Percentiles rank a stretch among this genome's conserved stretches.
Conservation (phyloP, 2,888 invertebrate species). For the Apodemia hepburni region DNA sequence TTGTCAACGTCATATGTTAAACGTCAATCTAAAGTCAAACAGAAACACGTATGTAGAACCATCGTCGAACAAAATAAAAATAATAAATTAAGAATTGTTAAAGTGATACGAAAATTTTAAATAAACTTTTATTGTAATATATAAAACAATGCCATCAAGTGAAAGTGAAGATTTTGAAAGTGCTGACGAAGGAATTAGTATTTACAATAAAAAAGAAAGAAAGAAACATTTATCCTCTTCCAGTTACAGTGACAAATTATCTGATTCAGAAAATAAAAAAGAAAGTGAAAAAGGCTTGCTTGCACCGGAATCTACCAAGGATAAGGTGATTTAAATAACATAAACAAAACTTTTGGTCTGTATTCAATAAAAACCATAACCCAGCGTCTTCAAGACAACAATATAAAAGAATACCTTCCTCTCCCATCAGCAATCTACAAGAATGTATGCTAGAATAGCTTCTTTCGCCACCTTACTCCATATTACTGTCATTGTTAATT, state of each 20-base stretch:
- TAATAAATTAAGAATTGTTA: not conserved
- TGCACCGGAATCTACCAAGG: constrained; percentile 23
- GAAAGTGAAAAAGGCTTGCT: constrained; percentile 18
- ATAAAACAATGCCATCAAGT: constrained; percentile 82
- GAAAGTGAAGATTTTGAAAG: constrained; percentile 89
- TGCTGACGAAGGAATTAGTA: constrained; percentile 84
- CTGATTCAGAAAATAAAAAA: constrained; percentile 41
- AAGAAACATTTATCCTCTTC: constrained; percentile 62
- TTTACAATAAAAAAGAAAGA: constrained; percentile 52
- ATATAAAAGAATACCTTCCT: not conserved
- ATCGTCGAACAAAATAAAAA: constrained; percentile 28
- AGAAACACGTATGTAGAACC: constrained; percentile 10
- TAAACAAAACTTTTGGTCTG: not conserved
- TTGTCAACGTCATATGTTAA: constrained; percentile 5
- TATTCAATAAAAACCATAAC: not conserved
- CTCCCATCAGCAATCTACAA: not conserved
- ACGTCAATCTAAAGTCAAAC: constrained; percentile 26
- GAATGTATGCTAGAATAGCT: too few relatives aligned
- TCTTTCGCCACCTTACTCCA: too few relatives aligned
- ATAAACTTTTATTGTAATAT: not conserved
- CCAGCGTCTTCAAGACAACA: not conserved
- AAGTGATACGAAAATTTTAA: not conserved
- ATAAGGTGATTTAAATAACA: constrained; percentile 18
- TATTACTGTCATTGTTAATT: not conserved
- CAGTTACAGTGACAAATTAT: constrained; percentile 59